Evolutionary conservation across 2,797 vertebrate species (phyloP).

Genomic region (Typhlichthys subterraneus): DNA sequence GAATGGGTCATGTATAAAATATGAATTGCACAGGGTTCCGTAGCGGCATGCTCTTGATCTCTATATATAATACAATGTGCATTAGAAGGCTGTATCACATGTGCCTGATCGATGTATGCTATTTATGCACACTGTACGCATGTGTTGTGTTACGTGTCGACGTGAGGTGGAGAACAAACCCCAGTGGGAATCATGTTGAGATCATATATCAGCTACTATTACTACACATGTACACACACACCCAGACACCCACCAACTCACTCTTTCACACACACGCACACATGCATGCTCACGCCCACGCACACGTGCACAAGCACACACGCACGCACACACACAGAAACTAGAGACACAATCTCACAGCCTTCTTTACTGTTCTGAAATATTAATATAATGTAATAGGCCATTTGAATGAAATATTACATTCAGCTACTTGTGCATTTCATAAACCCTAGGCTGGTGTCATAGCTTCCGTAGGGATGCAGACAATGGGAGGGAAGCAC

Average conservation of each 20-base stretch:
- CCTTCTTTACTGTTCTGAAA: slow-evolving; percentile 52
- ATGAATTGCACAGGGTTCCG: slow-evolving; percentile 37
- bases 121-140: slow-evolving; percentile 16
- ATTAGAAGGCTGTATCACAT: neutral
- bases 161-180: slow-evolving; percentile 12
- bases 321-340: slow-evolving; percentile 28
- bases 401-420: slow-evolving; percentile 66
- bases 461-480: slow-evolving; percentile 31
- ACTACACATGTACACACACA: neutral
- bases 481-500: slow-evolving; percentile 19
- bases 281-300: neutral
- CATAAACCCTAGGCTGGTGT: slow-evolving; percentile 47
- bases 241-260: neutral
- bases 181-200: slow-evolving; percentile 7
- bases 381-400: slow-evolving; percentile 61
- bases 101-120: slow-evolving; percentile 11
- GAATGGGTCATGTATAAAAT: slow-evolving; percentile 57
- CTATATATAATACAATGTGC: slow-evolving; percentile 11
- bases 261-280: neutral
- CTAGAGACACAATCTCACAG: slow-evolving; percentile 22
- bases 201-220: slow-evolving; percentile 7
- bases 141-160: slow-evolving; percentile 5
- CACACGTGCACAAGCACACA: slow-evolving; percentile 1
- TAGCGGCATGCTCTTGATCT: slow-evolving; percentile 2
- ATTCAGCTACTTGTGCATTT: slow-evolving; percentile 59